Base-by-base conservation (phyloP, 2,797 vertebrate species). In the Carapus acus region DNA sequence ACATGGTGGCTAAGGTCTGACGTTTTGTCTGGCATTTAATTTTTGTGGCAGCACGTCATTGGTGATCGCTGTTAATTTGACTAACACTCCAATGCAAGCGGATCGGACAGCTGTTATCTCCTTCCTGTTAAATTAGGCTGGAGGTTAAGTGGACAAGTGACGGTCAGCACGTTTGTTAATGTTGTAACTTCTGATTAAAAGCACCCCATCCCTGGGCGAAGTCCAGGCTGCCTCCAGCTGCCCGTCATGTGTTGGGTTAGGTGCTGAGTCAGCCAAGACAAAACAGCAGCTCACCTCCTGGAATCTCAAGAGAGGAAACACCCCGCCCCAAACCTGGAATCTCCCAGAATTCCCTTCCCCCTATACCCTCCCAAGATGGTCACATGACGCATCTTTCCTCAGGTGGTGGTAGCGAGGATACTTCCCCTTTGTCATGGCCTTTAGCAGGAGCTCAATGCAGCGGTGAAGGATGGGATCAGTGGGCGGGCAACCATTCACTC, bases 371-470 rank as follows among this genome's bases (percentile, higher is more conserved):
- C 24, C 24, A 4, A 41, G 45, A 57, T 57, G 56, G 58, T 80
- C 75, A 76, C 49, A 58, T 83, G 81, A 80, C 80, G 54, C 41
- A 43, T 84, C 83, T 85, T 80, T 86, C 83, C 84, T 86, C 84
- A 81, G 83, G 78, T 86, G 83, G 78, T 39, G 40, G 67, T 72
- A 71, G 77, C 74, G 83, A 62, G 65, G 71, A 76, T 63, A 75
- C 83, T 86, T 87, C 83, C 84, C 83, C 69, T 87, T 85, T 87
- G 85, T 88, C 77, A 71, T 63, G 61, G 73, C 68, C 75, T 77
- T 82, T 77, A 77, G 67, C 71, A 7, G 48, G 54, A 69, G 69
- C 74, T 83, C 76, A 84, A 76, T 80, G 70, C 71, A 62, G 65
- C 23, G 73, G 43, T 86, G 82, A 85, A 68, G 78, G 81, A 85